phyloP scores from a whole-genome alignment of 2,888 invertebrate species.

The Spodoptera picta region DNA sequence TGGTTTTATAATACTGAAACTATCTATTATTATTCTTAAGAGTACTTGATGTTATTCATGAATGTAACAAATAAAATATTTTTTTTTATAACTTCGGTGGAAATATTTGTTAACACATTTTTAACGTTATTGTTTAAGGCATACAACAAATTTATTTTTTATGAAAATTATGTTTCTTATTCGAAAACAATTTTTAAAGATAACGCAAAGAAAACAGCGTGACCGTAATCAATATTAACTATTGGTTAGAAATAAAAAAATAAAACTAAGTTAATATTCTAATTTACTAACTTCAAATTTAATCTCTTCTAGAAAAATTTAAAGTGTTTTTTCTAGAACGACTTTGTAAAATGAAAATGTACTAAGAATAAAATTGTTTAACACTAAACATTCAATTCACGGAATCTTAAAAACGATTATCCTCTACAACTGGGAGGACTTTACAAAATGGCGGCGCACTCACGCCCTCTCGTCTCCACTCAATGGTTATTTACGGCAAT shows the following conservation, averaged over 20 bases:
- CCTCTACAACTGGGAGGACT: constrained; percentile 61
- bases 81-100: no score
- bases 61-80: no score
- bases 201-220: neutral
- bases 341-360: neutral
- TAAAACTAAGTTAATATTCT: neutral
- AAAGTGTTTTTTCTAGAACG: neutral
- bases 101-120: no score
- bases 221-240: constrained; percentile 6
- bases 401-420: constrained; percentile 65
- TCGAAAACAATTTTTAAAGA: no score
- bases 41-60: no score
- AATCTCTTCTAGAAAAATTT: neutral
- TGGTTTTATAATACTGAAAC: no score
- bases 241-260: constrained; percentile 16
- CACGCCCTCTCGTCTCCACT: constrained; percentile 61
- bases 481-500: constrained; percentile 72
- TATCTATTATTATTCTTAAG: no score
- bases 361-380: constrained; percentile 24
- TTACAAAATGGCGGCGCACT: constrained; percentile 65
- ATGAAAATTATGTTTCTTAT: no score
- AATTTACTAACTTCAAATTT: neutral
- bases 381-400: constrained; percentile 55
- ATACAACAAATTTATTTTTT: no score
- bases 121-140: no score